Evolutionary conservation across 2,797 vertebrate genomes (phyloP), one percentile per base, ranked within the genome.

Genomic region (Halcyon chelicuti): DNA sequence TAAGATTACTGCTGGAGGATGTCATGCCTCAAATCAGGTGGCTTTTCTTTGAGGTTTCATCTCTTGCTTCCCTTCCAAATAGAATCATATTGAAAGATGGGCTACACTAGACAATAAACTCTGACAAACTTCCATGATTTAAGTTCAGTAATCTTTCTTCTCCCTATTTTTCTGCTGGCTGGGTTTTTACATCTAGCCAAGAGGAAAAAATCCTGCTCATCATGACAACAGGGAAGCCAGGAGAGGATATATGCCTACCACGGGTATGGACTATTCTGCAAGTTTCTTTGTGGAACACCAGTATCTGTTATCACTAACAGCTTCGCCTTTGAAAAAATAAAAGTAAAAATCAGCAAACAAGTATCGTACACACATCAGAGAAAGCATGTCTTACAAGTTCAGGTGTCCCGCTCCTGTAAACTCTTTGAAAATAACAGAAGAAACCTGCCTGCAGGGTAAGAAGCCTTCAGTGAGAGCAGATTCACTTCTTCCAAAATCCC

Each of bases 31-130:
- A 82, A 66, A 86, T 90, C 93, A 94, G 91, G 90, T 94, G 63
- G 63, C 47, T 67, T 96, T 95, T 95, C 96, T 80, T 73, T 94
- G 73, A 93, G 87, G 91, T 92, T 93, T 94, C 77, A 93, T 73
- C 87, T 63, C 79, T 71, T 89, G 76, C 76, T 46, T 94, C 22
- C 29, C 22, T 86, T 94, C 86, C 95, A 95, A 88, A 73, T 5
- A 61, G 86, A 87, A 92, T 86, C 83, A 90, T 73, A 85, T 92
- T 94, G 90, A 71, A 95, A 85, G 86, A 63, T 74, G 78, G 29
- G 70, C 80, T 94, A 81, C 37, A 31, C 19, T 54, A 77, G 33
- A 83, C 37, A 90, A 92, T 33, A 80, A 95, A 88, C 66, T 83
- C 70, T 52, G 83, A 84, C 67, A 92, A 84, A 77, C 47, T 83